Base-by-base conservation (phyloP, 2,113 vertebrate genomes). In the Bufo gargarizans region DNA sequence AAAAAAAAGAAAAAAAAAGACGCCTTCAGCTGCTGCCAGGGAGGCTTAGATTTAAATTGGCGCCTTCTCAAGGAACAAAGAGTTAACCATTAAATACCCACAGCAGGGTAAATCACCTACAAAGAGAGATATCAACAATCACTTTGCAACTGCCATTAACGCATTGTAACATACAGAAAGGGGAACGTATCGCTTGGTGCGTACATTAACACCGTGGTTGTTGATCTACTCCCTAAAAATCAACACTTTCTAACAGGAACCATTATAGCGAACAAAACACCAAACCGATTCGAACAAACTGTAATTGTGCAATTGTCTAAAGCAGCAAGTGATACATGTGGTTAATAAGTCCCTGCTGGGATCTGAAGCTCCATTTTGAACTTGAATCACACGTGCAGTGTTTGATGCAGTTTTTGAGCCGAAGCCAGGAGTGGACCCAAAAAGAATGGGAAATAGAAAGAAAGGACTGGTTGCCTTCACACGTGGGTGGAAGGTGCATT, bases 31-130 rank as follows among this genome's bases (percentile, higher is more conserved):
- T 69, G 20, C 61, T 22, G 81, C 61, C 61, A 53, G 20, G 45
- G 45, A 80, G 77, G 78, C 56, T 80, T 59, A 59, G 79, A 45
- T 43, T 45, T 81, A 61, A 61, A 55, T 58, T 80, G 77, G 77
- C 43, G 45, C 49, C 61, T 83, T 50, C 61, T 50, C 45, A 78
- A 56, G 83, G 14, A 85, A 71, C 53, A 85, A 85, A 85, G 83
- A 72, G 53, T 72, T 85, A 85, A 85, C 83, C 83, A 74, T 85
- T 85, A 85, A 72, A 72, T 33, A 58, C 22, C 83, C 50, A 45
- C 61, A 69, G 81, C 61, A 22, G 81, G 81, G 19, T 50, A 83
- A 85, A 71, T 74, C 65, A 85, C 22, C 69, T 74, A 22, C 69
- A 55, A 85, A 85, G 83, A 53, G 7, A 53, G 61, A 69, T 69